These are phyloP conservation scores for Meda fulgida DNA, from an alignment of 2,797 vertebrate genomes.

Conservation along the genomic window DNA sequence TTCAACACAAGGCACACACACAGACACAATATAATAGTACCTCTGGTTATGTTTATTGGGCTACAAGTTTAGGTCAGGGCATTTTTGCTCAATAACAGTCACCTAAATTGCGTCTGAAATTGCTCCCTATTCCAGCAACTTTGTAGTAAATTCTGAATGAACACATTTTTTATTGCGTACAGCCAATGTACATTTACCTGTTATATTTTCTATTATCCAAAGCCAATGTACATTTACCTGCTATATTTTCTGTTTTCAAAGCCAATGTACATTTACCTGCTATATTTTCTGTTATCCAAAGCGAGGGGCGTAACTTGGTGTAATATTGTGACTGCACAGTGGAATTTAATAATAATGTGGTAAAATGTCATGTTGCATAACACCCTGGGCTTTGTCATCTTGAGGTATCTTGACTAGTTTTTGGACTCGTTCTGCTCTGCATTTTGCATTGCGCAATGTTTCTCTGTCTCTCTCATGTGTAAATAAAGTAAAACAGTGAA, in stretches of 20 bases:
- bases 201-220: too few relatives aligned
- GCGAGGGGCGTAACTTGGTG: not conserved
- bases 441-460: not conserved
- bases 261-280: too few relatives aligned
- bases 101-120: not conserved
- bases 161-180: not conserved
- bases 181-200: too few relatives aligned
- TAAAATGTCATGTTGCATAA: not conserved
- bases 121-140: not conserved
- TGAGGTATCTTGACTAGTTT: not conserved
- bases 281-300: not conserved
- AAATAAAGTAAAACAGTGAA: constrained; percentile 16
- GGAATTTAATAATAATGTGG: not conserved
- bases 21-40: not conserved
- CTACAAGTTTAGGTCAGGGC: constrained; percentile 2
- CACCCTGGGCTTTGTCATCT: not conserved
- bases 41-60: constrained; percentile 4
- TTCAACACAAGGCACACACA: constrained; percentile 14
- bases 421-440: not conserved
- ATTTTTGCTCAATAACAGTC: not conserved
- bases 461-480: not conserved
- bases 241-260: too few relatives aligned
- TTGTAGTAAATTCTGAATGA: not conserved
- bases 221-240: too few relatives aligned
- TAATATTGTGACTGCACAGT: not conserved